phyloP scores from a whole-genome alignment of 2,797 vertebrate genomes.

The Acipenser ruthenus region DNA sequence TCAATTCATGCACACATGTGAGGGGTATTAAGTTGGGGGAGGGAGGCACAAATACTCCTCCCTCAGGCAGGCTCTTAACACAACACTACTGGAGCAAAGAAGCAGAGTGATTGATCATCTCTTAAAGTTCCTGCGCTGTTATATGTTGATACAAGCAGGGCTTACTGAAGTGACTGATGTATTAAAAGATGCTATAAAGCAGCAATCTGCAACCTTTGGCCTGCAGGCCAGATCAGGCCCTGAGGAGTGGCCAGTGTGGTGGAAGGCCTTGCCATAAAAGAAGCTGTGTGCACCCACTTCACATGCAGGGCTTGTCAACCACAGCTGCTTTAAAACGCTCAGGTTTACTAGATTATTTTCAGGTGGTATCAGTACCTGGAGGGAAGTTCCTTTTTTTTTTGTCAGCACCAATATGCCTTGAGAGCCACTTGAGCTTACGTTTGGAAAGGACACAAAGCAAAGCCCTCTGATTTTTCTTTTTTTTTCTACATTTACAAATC shows the following conservation, averaged over 20 bases:
- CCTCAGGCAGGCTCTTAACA: constrained; percentile 16
- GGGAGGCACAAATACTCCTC: not conserved
- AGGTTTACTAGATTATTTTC: too few species aligned
- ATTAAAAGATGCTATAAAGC: constrained; percentile 1
- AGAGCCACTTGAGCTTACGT: too few species aligned
- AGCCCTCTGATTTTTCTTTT: too few species aligned
- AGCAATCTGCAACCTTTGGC: not conserved
- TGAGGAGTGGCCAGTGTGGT: constrained; percentile 17
- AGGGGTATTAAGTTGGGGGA: constrained; percentile 27
- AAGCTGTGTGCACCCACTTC: constrained; percentile 14
- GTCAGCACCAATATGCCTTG: too few species aligned
- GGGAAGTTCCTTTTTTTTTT: too few species aligned
- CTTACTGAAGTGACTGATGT: not conserved
- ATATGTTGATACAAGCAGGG: not conserved
- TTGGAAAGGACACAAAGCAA: too few species aligned
- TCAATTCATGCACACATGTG: not conserved
- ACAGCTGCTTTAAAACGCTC: constrained; percentile 14
- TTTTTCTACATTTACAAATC: too few species aligned
- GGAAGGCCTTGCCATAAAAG: not conserved
- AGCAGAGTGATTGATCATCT: not conserved
- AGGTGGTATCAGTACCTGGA: too few species aligned
- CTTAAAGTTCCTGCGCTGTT: not conserved
- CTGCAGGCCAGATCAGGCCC: constrained; percentile 1
- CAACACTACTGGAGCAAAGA: not conserved
- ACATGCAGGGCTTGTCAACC: constrained; percentile 27